Evolutionary conservation across 2,797 vertebrate genomes (phyloP).

Genomic region (Glyptemys insculpta): DNA sequence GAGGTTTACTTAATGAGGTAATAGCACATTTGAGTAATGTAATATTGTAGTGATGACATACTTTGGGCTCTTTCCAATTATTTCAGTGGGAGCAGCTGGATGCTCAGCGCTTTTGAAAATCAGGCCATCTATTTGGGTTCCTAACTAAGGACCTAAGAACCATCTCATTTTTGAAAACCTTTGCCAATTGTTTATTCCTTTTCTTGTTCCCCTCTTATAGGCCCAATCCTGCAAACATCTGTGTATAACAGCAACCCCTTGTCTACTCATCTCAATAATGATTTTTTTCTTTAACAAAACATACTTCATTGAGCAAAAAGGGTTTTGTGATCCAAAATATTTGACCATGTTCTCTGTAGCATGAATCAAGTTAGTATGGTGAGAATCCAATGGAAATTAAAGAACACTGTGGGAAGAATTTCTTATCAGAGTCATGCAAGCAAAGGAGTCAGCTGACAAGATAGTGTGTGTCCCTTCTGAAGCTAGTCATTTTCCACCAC

Average conservation of each 20-base stretch:
- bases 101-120: not conserved
- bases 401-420: not conserved
- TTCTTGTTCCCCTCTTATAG: not conserved
- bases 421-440: not conserved
- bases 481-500: not conserved
- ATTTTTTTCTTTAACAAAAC: not conserved
- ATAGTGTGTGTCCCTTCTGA: not conserved
- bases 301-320: not conserved
- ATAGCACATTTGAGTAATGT: not conserved
- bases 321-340: not conserved
- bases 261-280: not conserved
- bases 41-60: not conserved
- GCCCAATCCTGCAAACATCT: not conserved
- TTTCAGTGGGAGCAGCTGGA: not conserved
- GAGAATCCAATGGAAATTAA: not conserved
- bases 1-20: not conserved
- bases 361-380: not conserved
- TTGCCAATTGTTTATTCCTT: not conserved
- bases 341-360: not conserved
- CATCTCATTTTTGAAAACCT: accelerated
- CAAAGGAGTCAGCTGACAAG: not conserved
- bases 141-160: not conserved
- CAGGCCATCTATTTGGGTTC: not conserved
- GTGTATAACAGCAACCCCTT: not conserved
- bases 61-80: not conserved